Evolutionary conservation across 2,888 invertebrate genomes (phyloP).

Genomic region (Heterodera filipjevi): DNA sequence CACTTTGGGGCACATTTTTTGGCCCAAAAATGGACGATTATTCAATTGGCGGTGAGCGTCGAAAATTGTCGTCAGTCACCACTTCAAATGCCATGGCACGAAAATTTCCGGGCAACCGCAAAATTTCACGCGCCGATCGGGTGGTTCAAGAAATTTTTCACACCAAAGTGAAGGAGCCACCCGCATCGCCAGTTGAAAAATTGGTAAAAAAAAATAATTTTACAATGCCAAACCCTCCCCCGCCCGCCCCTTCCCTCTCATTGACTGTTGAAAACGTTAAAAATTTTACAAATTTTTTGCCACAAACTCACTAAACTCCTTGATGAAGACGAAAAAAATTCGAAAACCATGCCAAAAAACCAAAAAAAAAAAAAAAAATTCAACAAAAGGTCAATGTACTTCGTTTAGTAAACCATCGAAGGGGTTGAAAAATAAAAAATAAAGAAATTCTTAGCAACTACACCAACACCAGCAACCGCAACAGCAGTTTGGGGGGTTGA

Average conservation of each 20-base stretch:
- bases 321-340: too few species aligned
- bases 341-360: too few species aligned
- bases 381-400: too few species aligned
- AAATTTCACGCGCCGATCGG: constrained; percentile 1
- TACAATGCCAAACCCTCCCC: too few species aligned
- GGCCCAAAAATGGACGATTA: constrained; percentile 3
- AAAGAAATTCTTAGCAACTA: neutral
- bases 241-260: too few species aligned
- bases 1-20: neutral
- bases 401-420: neutral
- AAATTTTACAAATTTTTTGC: neutral
- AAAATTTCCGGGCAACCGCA: neutral
- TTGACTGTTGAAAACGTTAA: neutral
- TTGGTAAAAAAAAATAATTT: neutral
- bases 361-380: too few species aligned
- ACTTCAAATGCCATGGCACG: neutral
- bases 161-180: constrained; percentile 19
- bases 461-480: constrained; percentile 5
- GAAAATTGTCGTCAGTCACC: neutral
- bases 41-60: neutral
- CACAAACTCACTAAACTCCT: too few species aligned
- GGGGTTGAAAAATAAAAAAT: neutral
- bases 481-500: neutral
- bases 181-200: neutral
- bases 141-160: constrained; percentile 20